Base-by-base conservation (phyloP, 2,888 invertebrate species). In the Belgica antarctica region DNA sequence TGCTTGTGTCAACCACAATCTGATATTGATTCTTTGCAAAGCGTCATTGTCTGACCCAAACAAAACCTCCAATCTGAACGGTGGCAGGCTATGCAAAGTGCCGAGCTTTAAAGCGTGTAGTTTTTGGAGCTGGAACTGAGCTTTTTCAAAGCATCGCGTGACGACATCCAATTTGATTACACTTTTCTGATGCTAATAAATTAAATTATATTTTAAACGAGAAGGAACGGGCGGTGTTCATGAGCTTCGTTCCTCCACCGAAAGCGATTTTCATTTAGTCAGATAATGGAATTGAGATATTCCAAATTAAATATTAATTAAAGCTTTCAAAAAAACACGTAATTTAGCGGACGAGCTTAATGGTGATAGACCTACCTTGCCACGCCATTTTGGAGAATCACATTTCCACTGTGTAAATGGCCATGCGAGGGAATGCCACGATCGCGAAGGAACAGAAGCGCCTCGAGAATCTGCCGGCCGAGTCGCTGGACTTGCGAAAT, bases 331-430 rank as follows among this genome's bases (percentile, higher is more conserved):
- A 12, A 41, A 41, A n/a, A 41, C 10, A 41, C 3, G 4, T 2
- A 41, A 41, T 10, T 41, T 41, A 34, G 7, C 34, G 34, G 34
- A 34, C 7, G 34, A 34, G 34, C n/a, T n/a, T n/a, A n/a, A n/a
- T n/a, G n/a, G 34, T 12, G 12, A 34, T 34, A 34, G 15, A 5
- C 52, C 15, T 76, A 89, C 89, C 94, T 86, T 62, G 95, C 95
- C 1, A 93, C 92, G 19, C 94, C 94, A 78, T 95, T 94, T 76
- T 95, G 94, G 47, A 95, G 85, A 73, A 95, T 90, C 25, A 96
- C 88, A 80, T 96, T 96, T 41, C 94, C 94, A 68, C 91, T 88
- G 79, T 95, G 94, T 73, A 96, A 81, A 80, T 95, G 93, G 52
- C 89, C 86, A 75, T 92, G 92, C 8, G 89, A 86, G 1, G 94